Base-by-base conservation (phyloP, 1,140 invertebrate species). In the Centruroides vittatus region DNA sequence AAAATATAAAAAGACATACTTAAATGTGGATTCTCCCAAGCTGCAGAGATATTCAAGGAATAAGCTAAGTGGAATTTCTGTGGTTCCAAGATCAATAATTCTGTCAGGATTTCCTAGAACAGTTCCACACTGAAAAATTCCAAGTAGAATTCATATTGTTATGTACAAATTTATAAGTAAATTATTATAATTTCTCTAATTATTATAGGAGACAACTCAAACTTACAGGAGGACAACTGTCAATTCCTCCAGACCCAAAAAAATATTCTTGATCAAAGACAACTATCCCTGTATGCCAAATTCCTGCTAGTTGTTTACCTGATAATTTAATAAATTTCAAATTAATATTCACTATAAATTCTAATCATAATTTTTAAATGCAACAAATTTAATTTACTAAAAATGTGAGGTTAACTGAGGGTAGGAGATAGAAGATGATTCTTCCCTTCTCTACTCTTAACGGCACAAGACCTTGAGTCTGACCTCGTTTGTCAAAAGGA, bases 211-310 rank as follows among this genome's bases (percentile, higher is more conserved):
- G 23, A 23, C 2, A 23, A 23, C 23, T 23, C 23, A 41, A 41
- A 41, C 41, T 41, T 79, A 90, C 90, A 61, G 89, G 89, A 67
- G 78, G 74, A 69, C 85, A 86, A 65, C 78, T 83, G 68, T 83
- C 80, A 64, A 96, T 86, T 47, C 92, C 92, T 48, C 70, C 74
- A 9, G 79, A 79, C 6, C 89, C 89, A 72, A 88, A 96, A 75
- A 88, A 94, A 73, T 86, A 92, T 76, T 95, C 92, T 57, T 81
- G 74, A 13, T 84, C 87, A 75, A 85, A 93, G 4, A 83, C 87
- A 57, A 94, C 88, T 56, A 92, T 77, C 3, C 83, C 81, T 1
- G 89, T 92, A 73, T 92, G 89, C 88, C 89, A 93, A 70, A 93
- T 82, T 55, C 88, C 89, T 66, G 90, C 84, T 62, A 92, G 73